These are phyloP conservation scores for Drosophila lacertosa DNA, from an alignment of 1,140 invertebrate species.

Conservation along the genomic window DNA sequence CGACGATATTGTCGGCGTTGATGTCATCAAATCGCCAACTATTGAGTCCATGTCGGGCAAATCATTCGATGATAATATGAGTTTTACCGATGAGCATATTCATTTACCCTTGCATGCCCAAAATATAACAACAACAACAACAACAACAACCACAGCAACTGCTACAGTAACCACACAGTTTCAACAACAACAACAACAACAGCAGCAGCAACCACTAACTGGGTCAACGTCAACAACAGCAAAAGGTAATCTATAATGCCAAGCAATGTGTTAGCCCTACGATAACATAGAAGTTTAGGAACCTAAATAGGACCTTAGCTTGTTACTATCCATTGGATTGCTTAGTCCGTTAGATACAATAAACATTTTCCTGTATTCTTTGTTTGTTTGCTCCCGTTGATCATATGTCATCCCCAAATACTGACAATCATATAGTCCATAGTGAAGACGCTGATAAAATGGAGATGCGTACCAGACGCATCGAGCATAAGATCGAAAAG, in stretches of 20 bases:
- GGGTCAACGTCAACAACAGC: constrained; percentile 45
- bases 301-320: constrained; percentile 20
- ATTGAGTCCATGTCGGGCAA: constrained; percentile 84
- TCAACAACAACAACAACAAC: constrained; percentile 47
- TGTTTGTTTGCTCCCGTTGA: constrained; percentile 60
- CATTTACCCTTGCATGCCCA: constrained; percentile 71
- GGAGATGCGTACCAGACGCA: constrained; percentile 75
- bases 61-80: constrained; percentile 84
- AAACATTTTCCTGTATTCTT: constrained; percentile 62
- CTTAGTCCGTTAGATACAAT: constrained; percentile 57
- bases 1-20: constrained; percentile 80
- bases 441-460: constrained; percentile 79
- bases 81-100: constrained; percentile 80
- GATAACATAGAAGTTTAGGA: constrained; percentile 50
- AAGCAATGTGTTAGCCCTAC: constrained; percentile 47
- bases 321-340: constrained; percentile 34
- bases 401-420: constrained; percentile 28
- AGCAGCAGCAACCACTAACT: constrained; percentile 48
- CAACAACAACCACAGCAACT: constrained; percentile 34
- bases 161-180: constrained; percentile 54
- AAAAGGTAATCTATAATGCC: constrained; percentile 65
- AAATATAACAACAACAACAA: constrained; percentile 37
- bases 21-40: constrained; percentile 83
- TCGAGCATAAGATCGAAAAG: constrained; percentile 86
- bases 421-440: constrained; percentile 44